Evolutionary conservation across 2,888 invertebrate species (phyloP).

Genomic region (Ophonus ardosiacus): DNA sequence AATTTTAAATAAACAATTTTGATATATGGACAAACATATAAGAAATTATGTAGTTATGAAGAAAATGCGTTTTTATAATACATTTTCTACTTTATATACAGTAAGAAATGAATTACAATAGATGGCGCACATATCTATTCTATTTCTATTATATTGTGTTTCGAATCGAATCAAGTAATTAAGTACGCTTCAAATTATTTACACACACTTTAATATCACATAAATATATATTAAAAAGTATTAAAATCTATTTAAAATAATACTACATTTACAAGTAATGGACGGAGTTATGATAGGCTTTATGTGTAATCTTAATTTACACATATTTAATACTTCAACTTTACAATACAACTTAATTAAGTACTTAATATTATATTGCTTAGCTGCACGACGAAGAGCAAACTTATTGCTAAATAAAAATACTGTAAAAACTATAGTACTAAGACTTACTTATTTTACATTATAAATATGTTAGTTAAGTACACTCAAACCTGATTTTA

Average conservation of each 20-base stretch:
- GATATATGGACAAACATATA: background rate
- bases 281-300: constrained; percentile 38
- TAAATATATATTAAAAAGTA: background rate
- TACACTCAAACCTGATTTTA: too few species aligned
- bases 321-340: background rate
- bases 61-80: background rate
- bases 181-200: too few species aligned
- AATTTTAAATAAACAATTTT: constrained; percentile 25
- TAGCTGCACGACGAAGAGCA: constrained; percentile 41
- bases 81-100: background rate
- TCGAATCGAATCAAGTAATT: too few species aligned
- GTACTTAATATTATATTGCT: constrained; percentile 13
- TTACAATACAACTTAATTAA: constrained; percentile 7
- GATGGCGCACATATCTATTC: background rate
- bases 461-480: constrained; percentile 19
- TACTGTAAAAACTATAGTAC: background rate
- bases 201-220: constrained; percentile 38
- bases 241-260: constrained; percentile 15
- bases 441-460: constrained; percentile 20
- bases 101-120: background rate
- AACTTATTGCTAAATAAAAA: constrained; percentile 6
- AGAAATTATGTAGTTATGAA: background rate
- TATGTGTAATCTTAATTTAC: constrained; percentile 26
- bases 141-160: too few species aligned
- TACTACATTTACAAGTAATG: constrained; percentile 19